These are phyloP conservation scores for Nymphalis polychloros DNA, from an alignment of 2,888 invertebrate genomes.

Conservation along the genomic window DNA sequence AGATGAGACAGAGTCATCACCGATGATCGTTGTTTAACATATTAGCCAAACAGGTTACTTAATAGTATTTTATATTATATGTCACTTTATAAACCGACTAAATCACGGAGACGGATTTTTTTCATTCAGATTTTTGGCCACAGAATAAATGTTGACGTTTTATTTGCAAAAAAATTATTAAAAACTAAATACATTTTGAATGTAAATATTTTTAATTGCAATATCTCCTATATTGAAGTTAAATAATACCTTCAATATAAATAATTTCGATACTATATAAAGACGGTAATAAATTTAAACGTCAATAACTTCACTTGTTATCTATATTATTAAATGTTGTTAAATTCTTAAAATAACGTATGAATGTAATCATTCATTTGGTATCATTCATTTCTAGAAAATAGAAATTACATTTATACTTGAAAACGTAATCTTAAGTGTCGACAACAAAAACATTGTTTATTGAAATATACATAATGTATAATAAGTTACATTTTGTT, in stretches of 20 bases:
- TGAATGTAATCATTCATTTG: not conserved
- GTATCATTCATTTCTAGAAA: not conserved
- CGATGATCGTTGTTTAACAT: slow-evolving; percentile 26
- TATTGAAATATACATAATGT: too few relatives aligned
- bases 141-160: not conserved
- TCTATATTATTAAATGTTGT: not conserved
- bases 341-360: not conserved
- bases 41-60: slow-evolving; percentile 29
- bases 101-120: not conserved
- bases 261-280: not conserved
- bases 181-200: too few relatives aligned
- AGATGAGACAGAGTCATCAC: slow-evolving; percentile 28
- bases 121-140: not conserved
- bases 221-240: too few relatives aligned
- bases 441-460: not conserved
- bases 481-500: too few relatives aligned
- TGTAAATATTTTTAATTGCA: too few relatives aligned
- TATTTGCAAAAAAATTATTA: too few relatives aligned
- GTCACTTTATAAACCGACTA: not conserved
- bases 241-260: too few relatives aligned
- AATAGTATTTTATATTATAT: not conserved
- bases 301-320: slow-evolving; percentile 1
- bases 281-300: not conserved
- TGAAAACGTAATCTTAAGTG: not conserved
- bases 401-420: not conserved